Evolutionary conservation across 2,888 invertebrate genomes (phyloP), one percentile per base, ranked within the genome.

Genomic region (Nemotelus nigrinus): DNA sequence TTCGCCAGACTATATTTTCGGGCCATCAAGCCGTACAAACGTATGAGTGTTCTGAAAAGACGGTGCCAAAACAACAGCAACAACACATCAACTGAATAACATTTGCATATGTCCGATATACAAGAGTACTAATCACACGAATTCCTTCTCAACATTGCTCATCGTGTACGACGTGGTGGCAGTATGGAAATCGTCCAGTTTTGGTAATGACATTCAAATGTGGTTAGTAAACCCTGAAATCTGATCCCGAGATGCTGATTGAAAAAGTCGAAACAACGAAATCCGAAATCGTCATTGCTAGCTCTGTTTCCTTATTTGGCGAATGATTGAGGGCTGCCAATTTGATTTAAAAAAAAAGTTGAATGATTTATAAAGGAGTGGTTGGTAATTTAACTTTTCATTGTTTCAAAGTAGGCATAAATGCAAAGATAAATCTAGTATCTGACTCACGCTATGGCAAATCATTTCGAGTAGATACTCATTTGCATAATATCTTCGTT

Each of bases 191-290:
- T 55, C 63, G 57, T 70, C 47, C 70, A 47, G 48, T 74, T 74
- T 74, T 74, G 74, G 74, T 60, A 74, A 70, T 70, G 70, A 74
- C 74, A 74, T 74, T 74, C 74, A 74, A 60, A 74, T 74, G 60
- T 63, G 60, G 74, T 60, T 60, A 48, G 60, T n/a, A 50, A 47
- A 44, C 63, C 72, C 48, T 74, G 74, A 60, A 60, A 74, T 74
- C 74, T 60, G 74, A 74, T 74, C 60, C 48, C 41, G 50, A 60
- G 60, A 74, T 60, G 47, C 60, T 63, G 74, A 74, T 74, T 74
- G 74, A 74, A 60, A 74, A 60, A 74, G 41, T 63, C 63, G 63
- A 48, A 74, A 74, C 60, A 58, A 39, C 58, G 74, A 60, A 70
- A 74, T 60, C 47, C 45, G 74, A 60, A 58, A 58, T 58, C 48